Evolutionary conservation across 1,140 invertebrate genomes (phyloP).

Genomic region (Panonychus citri): DNA sequence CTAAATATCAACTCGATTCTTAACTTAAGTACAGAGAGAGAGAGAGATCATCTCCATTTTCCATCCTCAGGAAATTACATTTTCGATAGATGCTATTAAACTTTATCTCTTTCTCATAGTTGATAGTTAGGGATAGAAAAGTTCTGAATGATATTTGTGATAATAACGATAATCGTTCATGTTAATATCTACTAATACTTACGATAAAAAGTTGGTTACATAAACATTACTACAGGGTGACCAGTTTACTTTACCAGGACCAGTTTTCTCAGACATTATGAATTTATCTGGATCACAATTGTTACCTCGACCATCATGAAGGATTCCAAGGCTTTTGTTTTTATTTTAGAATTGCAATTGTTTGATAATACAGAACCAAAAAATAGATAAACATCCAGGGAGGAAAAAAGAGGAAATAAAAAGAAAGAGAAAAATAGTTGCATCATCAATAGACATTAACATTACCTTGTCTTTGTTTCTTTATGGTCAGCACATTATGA

Average conservation of each 20-base stretch:
- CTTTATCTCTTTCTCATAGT: too few relatives aligned
- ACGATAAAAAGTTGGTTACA: not conserved
- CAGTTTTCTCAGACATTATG: constrained; percentile 18
- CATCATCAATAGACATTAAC: not conserved
- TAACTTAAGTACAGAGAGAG: too few relatives aligned
- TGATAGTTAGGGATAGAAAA: too few relatives aligned
- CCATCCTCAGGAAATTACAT: too few relatives aligned
- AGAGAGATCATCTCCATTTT: too few relatives aligned
- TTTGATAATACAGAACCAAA: not conserved
- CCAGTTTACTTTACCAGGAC: constrained; percentile 18
- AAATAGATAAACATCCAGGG: not conserved
- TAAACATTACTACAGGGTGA: constrained; percentile 18
- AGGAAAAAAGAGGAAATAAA: not conserved
- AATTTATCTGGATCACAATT: constrained; percentile 15
- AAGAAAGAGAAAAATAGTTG: not conserved
- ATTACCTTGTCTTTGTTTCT: not conserved
- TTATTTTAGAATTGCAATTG: not conserved
- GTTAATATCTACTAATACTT: not conserved
- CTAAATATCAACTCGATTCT: too few relatives aligned
- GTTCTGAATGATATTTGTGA: too few relatives aligned
- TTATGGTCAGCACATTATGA: not conserved
- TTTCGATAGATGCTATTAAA: too few relatives aligned
- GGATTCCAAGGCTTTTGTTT: constrained; percentile 18
- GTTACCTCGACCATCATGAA: constrained; percentile 20
- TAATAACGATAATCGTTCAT: too few relatives aligned